Base-by-base conservation (phyloP, 35 echinoderm and acorn worm species). In the Diadema setosum region DNA sequence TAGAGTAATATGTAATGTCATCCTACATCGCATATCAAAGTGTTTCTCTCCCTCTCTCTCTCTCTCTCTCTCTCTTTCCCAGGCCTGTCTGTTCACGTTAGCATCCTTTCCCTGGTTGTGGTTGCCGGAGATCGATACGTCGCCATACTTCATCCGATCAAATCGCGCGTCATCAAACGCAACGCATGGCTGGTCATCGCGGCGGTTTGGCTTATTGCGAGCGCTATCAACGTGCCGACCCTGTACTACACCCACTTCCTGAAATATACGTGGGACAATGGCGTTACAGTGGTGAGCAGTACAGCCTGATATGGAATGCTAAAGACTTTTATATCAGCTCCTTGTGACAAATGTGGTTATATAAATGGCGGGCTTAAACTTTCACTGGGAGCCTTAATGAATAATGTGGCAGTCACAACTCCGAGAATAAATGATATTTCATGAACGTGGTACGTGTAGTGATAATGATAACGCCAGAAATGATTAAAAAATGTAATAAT, bases 91-190 rank as follows among this genome's bases (percentile, higher is more conserved):
- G 84, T 99, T 5, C 89, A 94, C 29, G 92, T 94, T n/a, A 99
- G 96, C 65, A 99, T 99, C 42, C 80, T 99, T 9, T 94, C 96
- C 3, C 67, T 99, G 46, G 92, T 88, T 6, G 93, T 94, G 0
- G 93, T 94, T 0, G 96, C 96, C 8, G 89, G 93, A 25, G 96
- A 99, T 50, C 67, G 96, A 35, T 99, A 94, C 86, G 90, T 99
- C 45, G 92, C 92, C 43, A 99, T 99, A 27, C 81, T 99, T 4
- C 86, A 94, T 75, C 96, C 96, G 15, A 74, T 99, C 16, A 93
- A 91, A 69, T 94, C 96, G 36, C 81, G 96, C 21, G 92, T 99
- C 45, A 91, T 94, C 40, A 91, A 94, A 63, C 82, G 96, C 6
- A 99, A 94, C 65, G 85, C 88, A 14, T 86, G 85, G 32, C 23